Evolutionary conservation across 2,113 vertebrate genomes (phyloP).

Genomic region (Actenoides hombroni): DNA sequence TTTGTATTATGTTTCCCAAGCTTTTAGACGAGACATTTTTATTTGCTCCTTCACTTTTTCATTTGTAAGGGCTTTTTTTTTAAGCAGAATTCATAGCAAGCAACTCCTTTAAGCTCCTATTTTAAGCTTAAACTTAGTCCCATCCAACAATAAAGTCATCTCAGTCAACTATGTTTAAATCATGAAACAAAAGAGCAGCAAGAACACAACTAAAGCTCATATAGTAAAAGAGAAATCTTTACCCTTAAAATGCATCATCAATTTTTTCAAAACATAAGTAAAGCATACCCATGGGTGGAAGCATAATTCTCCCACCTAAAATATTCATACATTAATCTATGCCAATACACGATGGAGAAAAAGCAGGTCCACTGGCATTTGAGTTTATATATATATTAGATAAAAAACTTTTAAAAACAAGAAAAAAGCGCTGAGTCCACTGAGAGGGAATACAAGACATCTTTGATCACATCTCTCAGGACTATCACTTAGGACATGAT

Average conservation of each 20-base stretch:
- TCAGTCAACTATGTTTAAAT: not conserved
- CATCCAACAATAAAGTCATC: not conserved
- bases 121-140: not conserved
- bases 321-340: conserved; percentile 9
- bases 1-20: not conserved
- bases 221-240: not conserved
- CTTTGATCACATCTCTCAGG: not conserved
- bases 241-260: not conserved
- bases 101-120: not conserved
- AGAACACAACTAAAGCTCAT: not conserved
- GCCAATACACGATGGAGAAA: not conserved
- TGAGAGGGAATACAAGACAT: not conserved
- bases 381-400: not conserved
- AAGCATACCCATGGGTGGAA: not conserved
- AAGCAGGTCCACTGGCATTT: not conserved
- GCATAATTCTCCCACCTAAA: conserved; percentile 14
- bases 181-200: not conserved
- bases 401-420: not conserved
- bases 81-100: not conserved
- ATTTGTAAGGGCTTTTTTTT: not conserved
- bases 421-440: not conserved
- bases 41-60: not conserved
- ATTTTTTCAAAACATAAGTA: not conserved
- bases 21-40: not conserved
- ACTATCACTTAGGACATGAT: not conserved